These are phyloP conservation scores for Nothoprocta perdicaria DNA, from an alignment of 2,113 vertebrate genomes.

Conservation along the genomic window DNA sequence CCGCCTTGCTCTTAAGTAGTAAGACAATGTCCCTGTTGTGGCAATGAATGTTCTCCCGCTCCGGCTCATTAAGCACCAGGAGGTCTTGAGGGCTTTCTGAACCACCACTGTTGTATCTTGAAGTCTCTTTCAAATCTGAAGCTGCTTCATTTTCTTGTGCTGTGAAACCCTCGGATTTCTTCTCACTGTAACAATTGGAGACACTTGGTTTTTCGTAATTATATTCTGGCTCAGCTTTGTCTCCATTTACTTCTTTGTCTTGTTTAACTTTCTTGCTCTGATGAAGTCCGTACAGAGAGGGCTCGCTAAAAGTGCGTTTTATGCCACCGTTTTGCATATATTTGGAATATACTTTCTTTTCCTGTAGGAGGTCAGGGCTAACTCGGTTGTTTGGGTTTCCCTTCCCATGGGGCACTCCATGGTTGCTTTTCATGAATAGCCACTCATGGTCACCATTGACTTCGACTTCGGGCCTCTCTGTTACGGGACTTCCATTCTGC, in stretches of 20 bases:
- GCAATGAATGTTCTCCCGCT: conserved; percentile 80
- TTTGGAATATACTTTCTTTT: conserved; percentile 77
- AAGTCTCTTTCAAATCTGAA: conserved; percentile 72
- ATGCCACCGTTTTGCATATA: conserved; percentile 89
- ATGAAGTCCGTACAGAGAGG: conserved; percentile 79
- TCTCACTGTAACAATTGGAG: conserved; percentile 69
- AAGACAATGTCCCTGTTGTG: conserved; percentile 84
- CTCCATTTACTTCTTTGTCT: conserved; percentile 82
- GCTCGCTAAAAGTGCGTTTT: conserved; percentile 84
- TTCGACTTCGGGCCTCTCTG: conserved; percentile 78
- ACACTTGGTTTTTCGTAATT: conserved; percentile 59
- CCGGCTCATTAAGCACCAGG: conserved; percentile 77
- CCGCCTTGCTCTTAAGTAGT: conserved; percentile 85
- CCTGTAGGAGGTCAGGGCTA: conserved; percentile 78
- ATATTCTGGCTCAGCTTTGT: conserved; percentile 67
- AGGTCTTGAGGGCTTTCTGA: conserved; percentile 63
- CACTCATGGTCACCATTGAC: conserved; percentile 83
- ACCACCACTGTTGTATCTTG: conserved; percentile 75
- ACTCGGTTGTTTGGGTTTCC: conserved; percentile 76
- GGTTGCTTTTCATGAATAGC: conserved; percentile 78
- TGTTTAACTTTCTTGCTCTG: conserved; percentile 85
- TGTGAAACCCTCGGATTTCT: conserved; percentile 48
- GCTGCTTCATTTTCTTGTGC: conserved; percentile 73
- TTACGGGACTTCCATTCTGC: conserved; percentile 86
- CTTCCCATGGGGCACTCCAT: conserved; percentile 78